Percentiles rank a stretch among this genome's conserved stretches.
Evolutionary conservation across 2,113 vertebrate genomes (phyloP).

Genomic region (Xenopus laevis): DNA sequence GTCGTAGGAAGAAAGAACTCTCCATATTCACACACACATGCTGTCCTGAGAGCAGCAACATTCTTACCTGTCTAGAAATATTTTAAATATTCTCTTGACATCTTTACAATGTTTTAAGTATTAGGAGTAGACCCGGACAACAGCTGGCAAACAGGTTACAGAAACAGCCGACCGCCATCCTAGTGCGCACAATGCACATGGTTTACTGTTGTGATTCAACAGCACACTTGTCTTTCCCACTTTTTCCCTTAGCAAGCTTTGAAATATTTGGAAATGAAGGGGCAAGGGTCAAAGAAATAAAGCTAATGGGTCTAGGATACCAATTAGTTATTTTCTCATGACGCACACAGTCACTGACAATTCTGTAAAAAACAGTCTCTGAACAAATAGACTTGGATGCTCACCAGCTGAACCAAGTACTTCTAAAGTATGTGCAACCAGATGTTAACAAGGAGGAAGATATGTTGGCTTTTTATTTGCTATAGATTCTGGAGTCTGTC

Average conservation of each 20-base stretch:
- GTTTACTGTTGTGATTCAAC: slow-evolving; percentile 44
- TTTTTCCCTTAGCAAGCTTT: slow-evolving; percentile 4
- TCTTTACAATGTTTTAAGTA: slow-evolving; percentile 47
- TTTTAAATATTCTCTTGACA: slow-evolving; percentile 10
- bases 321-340: slow-evolving; percentile 48
- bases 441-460: no score
- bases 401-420: slow-evolving; percentile 28
- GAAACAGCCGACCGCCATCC: slow-evolving; percentile 46
- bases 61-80: slow-evolving; percentile 39
- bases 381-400: slow-evolving; percentile 56
- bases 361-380: slow-evolving; percentile 46
- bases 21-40: background rate
- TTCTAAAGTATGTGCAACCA: no score
- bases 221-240: slow-evolving; percentile 40
- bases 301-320: slow-evolving; percentile 47
- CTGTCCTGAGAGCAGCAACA: slow-evolving; percentile 16
- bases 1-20: background rate
- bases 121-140: slow-evolving; percentile 25
- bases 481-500: no score
- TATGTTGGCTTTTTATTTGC: no score
- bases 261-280: slow-evolving; percentile 42
- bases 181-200: slow-evolving; percentile 35
- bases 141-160: slow-evolving; percentile 43
- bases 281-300: slow-evolving; percentile 48
- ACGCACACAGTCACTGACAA: slow-evolving; percentile 24